Base-by-base conservation (phyloP, 2,888 invertebrate genomes). In the Leucoptera coffeella region DNA sequence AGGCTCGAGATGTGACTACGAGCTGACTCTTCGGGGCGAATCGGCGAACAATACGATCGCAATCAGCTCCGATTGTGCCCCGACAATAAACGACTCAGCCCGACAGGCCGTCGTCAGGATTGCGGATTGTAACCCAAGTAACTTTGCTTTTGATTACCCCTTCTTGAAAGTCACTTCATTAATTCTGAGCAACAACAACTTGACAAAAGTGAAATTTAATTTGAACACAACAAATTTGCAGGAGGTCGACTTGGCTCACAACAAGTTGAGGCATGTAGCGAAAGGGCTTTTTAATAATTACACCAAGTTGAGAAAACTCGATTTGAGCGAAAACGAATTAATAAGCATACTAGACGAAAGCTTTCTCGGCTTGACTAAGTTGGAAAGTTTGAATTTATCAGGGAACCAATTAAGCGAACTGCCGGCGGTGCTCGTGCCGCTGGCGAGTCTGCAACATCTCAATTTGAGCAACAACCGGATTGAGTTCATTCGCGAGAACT, bases 371-470 rank as follows among this genome's bases (percentile, higher is more conserved):
- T 58, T 86, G 33, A 52, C 56, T 11, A 73, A 71, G 36, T 59
- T 90, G 35, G 78, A 80, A 46, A 75, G 73, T 26, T 58, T 90
- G 39, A 82, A 85, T 43, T 53, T 89, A 28, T 81, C 84, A 22
- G 71, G 75, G 43, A 88, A 87, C 49, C 73, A 74, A 36, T 51
- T 85, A 34, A 61, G 65, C 3, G 47, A 49, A 15, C 44, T 85
- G 30, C 62, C 73, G 15, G 74, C 77, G 33, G 69, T 77, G 15
- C 75, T 85, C 35, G 58, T 62, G 13, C 73, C 78, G 4, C 50
- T 78, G 25, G 62, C 60, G 35, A 75, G 62, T 35, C 57, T 86
- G 12, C 81, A 82, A 42, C 74, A 80, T 40, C 61, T 86, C n/a
- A 82, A 84, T 46, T 59, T 86, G 29, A 82, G 83, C 41, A 73